Base-by-base conservation (phyloP, 2,113 vertebrate species). In the Oxygymnocypris stewartii region DNA sequence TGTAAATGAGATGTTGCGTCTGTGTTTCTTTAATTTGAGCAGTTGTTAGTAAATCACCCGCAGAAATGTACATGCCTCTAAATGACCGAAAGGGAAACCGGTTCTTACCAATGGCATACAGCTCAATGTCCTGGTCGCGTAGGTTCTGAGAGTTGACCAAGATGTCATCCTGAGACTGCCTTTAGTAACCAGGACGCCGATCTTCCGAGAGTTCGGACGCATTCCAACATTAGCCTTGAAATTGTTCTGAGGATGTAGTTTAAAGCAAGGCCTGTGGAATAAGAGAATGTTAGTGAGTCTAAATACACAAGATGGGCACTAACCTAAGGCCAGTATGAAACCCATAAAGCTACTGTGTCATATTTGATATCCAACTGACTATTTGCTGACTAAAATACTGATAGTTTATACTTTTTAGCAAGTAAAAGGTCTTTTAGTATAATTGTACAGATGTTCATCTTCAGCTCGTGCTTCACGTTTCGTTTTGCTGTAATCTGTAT, bases 121-220 rank as follows among this genome's bases (percentile, higher is more conserved):
- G 95, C 91, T 98, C 98, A 47, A 99, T 94, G 80, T 93, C 95
- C 37, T 95, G 87, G 61, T 96, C 96, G 35, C 96, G 96, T 85
- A 99, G 92, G 73, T 86, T 97, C 92, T 96, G 95, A 74, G 98
- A 97, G 87, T 96, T 96, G 16, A 18, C 18, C 0, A 92, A 93
- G 31, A 99, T 96, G 0, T 99, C 98, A 63, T 99, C 98, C 88
- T 99, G 98, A 11, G 98, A 99, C 91, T 99, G 84, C 98, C 98
- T 14, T 99, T 98, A 69, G 98, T 99, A 88, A 99, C 94, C 85
- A 99, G 94, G 80, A 99, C 97, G 28, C 97, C 98, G 4, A 99
- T 99, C 94, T 97, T 99, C 75, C 96, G 96, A 88, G 98, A 91
- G 11, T 94, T 95, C 35, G 96, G 94, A 47, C 98, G 95, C 95